These are phyloP conservation scores for Mormyrus hasselquistii DNA, from an alignment of 2,797 vertebrate genomes.

Conservation along the genomic window DNA sequence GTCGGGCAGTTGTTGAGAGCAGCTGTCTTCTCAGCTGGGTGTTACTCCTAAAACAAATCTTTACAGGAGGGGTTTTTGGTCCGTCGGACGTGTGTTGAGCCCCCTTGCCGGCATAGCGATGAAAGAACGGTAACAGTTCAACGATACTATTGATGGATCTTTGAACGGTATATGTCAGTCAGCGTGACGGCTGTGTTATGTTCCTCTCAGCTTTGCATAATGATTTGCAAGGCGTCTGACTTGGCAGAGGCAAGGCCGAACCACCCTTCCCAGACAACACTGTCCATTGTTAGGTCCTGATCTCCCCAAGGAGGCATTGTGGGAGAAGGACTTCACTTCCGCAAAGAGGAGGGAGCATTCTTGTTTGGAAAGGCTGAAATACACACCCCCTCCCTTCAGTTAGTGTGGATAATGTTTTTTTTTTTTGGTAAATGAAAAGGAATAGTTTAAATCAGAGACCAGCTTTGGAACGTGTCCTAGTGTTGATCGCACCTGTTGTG, in stretches of 20 bases:
- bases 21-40: not conserved
- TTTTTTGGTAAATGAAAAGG: not conserved
- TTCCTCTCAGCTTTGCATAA: constrained; percentile 7
- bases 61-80: not conserved
- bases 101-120: not conserved
- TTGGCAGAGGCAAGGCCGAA: not conserved
- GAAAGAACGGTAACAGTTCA: not conserved
- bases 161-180: not conserved
- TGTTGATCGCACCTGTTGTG: not conserved
- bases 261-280: constrained; percentile 9
- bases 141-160: not conserved
- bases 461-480: not conserved
- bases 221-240: not conserved
- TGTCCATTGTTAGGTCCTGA: constrained; percentile 13
- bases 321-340: constrained; percentile 14
- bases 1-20: not conserved
- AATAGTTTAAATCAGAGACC: not conserved
- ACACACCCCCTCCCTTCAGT: not conserved
- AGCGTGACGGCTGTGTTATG: not conserved
- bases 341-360: not conserved
- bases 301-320: not conserved
- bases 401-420: not conserved
- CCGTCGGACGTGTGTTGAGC: not conserved
- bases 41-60: not conserved
- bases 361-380: not conserved